Evolutionary conservation across 2,797 vertebrate species (phyloP).

Genomic region (Falco biarmicus): DNA sequence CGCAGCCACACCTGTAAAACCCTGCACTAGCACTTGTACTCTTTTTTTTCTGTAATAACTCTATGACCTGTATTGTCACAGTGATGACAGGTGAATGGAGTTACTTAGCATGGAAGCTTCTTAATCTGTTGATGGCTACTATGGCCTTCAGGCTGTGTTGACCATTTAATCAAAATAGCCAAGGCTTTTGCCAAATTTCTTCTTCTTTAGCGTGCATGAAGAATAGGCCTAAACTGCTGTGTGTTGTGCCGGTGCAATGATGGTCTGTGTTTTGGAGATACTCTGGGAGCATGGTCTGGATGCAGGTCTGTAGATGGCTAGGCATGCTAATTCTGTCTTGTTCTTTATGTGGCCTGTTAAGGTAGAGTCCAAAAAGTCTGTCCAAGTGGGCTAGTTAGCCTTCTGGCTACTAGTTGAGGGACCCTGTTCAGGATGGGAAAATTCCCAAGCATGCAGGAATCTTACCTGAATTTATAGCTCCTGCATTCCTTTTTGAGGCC

Average conservation of each 20-base stretch:
- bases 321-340: accelerated
- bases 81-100: neutral
- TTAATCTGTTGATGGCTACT: neutral
- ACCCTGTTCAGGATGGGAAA: neutral
- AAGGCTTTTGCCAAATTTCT: neutral
- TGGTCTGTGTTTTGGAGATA: neutral
- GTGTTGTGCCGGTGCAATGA: neutral
- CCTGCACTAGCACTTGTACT: neutral
- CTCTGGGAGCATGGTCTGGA: neutral
- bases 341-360: neutral
- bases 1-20: neutral
- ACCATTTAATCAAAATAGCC: neutral
- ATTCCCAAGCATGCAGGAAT: no score
- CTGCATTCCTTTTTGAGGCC: neutral
- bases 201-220: neutral
- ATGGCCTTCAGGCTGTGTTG: neutral
- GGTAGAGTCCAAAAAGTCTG: neutral
- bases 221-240: neutral
- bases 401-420: neutral
- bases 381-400: neutral
- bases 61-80: neutral
- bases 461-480: neutral
- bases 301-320: neutral
- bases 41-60: no score
- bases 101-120: neutral